phyloP scores from a whole-genome alignment of 2,797 vertebrate genomes.

The Muraenolepis orangiensis region DNA sequence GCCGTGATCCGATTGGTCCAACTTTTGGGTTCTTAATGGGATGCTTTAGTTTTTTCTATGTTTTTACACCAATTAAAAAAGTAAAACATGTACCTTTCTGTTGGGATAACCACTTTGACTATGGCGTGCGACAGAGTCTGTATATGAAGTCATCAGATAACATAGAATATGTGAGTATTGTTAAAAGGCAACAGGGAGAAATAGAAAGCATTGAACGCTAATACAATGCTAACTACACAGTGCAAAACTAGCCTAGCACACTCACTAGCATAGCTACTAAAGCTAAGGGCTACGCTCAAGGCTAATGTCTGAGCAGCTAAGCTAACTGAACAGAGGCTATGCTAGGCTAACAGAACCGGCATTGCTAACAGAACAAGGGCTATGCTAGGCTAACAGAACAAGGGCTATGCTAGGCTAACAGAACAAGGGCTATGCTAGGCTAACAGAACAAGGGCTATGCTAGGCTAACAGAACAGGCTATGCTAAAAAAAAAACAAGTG shows the following conservation, averaged over 20 bases:
- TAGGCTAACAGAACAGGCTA: constrained; percentile 22
- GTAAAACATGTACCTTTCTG: constrained; percentile 99
- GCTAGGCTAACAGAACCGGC: neutral
- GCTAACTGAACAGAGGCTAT: neutral
- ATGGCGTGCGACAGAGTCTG: constrained; percentile 99
- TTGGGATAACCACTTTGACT: constrained; percentile 99
- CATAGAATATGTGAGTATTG: constrained; percentile 99
- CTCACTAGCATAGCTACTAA: constrained; percentile 35
- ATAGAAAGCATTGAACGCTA: constrained; percentile 87
- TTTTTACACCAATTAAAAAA: constrained; percentile 98
- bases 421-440: neutral
- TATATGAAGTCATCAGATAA: constrained; percentile 99
- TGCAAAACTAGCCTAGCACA: constrained; percentile 39
- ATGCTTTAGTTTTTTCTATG: constrained; percentile 73
- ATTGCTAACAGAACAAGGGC: neutral
- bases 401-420: neutral
- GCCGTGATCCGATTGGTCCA: constrained; percentile 73
- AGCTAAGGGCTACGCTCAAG: constrained; percentile 39
- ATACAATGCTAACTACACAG: constrained; percentile 33
- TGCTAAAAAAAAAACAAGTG: constrained; percentile 27
- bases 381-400: neutral
- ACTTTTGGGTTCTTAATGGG: constrained; percentile 86
- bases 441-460: constrained; percentile 43
- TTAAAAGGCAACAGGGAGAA: constrained; percentile 99
- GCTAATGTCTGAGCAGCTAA: neutral